Conservation (phyloP, 2,113 vertebrate genomes). For the Setophaga coronata region DNA sequence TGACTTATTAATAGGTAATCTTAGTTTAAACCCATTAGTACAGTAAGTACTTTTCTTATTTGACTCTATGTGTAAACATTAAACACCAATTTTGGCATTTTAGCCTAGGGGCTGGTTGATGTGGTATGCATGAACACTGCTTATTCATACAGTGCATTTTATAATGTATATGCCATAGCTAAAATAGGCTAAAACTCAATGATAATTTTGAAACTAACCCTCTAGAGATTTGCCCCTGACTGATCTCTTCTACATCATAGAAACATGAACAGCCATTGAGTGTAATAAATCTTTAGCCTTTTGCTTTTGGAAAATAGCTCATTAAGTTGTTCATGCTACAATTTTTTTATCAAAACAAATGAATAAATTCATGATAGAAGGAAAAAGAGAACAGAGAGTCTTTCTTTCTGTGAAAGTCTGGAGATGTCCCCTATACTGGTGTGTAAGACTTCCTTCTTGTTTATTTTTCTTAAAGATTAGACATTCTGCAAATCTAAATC, state of each 20-base stretch:
- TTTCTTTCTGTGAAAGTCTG: not conserved
- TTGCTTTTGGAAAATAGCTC: not conserved
- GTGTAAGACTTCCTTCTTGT: not conserved
- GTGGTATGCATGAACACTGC: not conserved
- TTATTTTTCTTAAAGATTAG: not conserved
- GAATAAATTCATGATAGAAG: fast-evolving
- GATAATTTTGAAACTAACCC: not conserved
- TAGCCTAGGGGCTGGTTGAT: not conserved
- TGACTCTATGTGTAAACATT: not conserved
- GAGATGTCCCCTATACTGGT: not conserved
- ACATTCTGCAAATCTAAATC: not conserved
- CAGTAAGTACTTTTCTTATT: not conserved
- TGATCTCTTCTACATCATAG: not conserved
- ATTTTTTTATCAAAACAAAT: not conserved
- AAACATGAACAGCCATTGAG: not conserved
- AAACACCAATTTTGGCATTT: not conserved
- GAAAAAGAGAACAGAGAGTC: not conserved
- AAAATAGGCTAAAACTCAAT: not conserved
- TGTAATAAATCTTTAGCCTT: not conserved
- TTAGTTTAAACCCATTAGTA: not conserved
- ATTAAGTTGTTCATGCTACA: not conserved
- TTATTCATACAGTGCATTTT: not conserved
- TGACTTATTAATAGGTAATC: not conserved
- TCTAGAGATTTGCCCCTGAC: not conserved
- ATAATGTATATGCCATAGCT: not conserved